phyloP scores from a whole-genome alignment of 2,113 vertebrate species.

The Heloderma charlesbogerti region DNA sequence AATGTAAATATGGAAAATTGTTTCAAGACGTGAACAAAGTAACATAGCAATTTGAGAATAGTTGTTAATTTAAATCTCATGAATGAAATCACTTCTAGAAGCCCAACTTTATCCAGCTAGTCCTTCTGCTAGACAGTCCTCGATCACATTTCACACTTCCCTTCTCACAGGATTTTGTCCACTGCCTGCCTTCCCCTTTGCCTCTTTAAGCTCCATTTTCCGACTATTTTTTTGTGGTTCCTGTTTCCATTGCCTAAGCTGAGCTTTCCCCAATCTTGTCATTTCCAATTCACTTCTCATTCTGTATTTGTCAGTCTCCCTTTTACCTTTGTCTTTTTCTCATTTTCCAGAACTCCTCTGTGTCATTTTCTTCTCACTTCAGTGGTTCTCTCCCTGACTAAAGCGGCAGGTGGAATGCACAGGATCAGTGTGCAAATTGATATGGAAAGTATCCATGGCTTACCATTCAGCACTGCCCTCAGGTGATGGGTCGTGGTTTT shows the following conservation, averaged over 20 bases:
- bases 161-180: background rate
- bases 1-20: background rate
- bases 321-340: conserved; percentile 34
- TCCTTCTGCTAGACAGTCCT: background rate
- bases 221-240: conserved; percentile 19
- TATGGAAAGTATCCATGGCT: conserved; percentile 24
- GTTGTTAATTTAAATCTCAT: background rate
- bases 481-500: background rate
- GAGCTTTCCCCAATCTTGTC: conserved; percentile 42
- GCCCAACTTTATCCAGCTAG: background rate
- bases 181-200: background rate
- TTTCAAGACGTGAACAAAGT: background rate
- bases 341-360: conserved; percentile 27
- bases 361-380: conserved; percentile 57
- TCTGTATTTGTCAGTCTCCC: conserved; percentile 45
- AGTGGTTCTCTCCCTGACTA: conserved; percentile 42
- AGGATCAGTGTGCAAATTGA: conserved; percentile 41
- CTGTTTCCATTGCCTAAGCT: conserved; percentile 43
- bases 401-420: conserved; percentile 37
- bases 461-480: background rate
- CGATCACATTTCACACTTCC: background rate
- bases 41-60: background rate
- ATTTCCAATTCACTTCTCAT: conserved; percentile 58
- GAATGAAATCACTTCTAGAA: background rate
- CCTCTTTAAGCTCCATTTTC: conserved; percentile 31